phyloP scores from a whole-genome alignment of 2,888 invertebrate genomes.

The Ectemnius cavifrons region DNA sequence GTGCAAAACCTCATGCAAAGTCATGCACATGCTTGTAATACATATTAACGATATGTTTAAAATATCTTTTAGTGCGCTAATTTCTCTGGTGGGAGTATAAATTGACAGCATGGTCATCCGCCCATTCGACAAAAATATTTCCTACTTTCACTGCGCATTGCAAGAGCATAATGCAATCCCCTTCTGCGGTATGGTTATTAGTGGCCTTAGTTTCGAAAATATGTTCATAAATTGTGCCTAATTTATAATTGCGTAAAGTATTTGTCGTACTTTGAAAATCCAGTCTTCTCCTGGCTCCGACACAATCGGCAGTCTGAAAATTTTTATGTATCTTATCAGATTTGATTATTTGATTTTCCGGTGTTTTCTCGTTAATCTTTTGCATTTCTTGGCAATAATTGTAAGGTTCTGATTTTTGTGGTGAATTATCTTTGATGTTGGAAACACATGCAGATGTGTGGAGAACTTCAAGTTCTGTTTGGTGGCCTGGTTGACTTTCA shows the following conservation, averaged over 20 bases:
- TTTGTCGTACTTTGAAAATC: constrained; percentile 39
- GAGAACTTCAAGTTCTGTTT: neutral
- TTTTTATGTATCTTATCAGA: constrained; percentile 4
- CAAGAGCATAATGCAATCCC: constrained; percentile 83
- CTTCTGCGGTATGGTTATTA: constrained; percentile 84
- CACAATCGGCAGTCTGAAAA: constrained; percentile 19
- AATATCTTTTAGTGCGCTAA: no score
- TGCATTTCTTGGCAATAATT: constrained; percentile 59
- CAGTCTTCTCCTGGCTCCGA: constrained; percentile 33
- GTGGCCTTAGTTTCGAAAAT: constrained; percentile 78
- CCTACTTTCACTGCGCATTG: constrained; percentile 82
- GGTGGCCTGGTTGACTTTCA: neutral
- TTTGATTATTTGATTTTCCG: constrained; percentile 72
- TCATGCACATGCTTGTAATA: no score
- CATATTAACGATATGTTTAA: no score
- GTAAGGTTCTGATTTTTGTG: neutral
- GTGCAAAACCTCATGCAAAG: no score
- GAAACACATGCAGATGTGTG: neutral
- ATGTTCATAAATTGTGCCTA: constrained; percentile 80
- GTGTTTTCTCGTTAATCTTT: constrained; percentile 80
- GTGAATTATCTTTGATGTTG: neutral
- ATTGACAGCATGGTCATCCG: constrained; percentile 74
- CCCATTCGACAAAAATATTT: constrained; percentile 81
- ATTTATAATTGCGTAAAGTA: constrained; percentile 77
- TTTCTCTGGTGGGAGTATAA: no score